Evolutionary conservation across 2,113 vertebrate genomes (phyloP).

Genomic region (Lophius piscatorius): DNA sequence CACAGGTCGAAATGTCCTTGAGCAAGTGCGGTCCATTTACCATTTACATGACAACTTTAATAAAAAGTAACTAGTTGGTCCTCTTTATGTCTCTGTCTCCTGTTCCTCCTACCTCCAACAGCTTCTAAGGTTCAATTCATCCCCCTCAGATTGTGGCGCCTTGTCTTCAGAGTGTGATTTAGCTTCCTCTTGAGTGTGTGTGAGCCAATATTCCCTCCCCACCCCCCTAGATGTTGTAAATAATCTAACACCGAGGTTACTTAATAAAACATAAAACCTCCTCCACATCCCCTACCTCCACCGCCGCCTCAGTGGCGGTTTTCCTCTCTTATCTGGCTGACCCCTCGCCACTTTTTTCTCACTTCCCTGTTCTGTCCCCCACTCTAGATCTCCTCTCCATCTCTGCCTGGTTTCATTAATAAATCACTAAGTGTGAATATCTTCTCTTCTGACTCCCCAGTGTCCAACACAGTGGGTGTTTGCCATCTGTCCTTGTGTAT

Average conservation of each 20-base stretch:
- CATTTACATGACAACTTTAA: slow-evolving; percentile 22
- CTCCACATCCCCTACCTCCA: slow-evolving; percentile 6
- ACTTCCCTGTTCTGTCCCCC: background rate
- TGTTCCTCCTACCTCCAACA: slow-evolving; percentile 6
- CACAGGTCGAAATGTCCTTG: no score
- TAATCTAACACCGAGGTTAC: slow-evolving; percentile 55
- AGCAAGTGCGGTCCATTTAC: no score
- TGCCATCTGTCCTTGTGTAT: background rate
- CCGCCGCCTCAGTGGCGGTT: slow-evolving; percentile 3
- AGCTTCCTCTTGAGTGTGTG: slow-evolving; percentile 10
- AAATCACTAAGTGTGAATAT: slow-evolving; percentile 40
- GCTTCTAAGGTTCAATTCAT: slow-evolving; percentile 46
- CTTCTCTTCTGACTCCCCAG: slow-evolving; percentile 22
- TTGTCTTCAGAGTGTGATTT: background rate
- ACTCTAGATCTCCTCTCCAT: slow-evolving; percentile 15
- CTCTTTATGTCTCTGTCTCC: slow-evolving; percentile 39
- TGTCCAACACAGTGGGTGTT: background rate
- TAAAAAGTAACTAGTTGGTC: slow-evolving; percentile 39
- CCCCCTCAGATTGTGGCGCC: slow-evolving; percentile 17
- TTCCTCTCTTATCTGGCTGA: slow-evolving; percentile 25
- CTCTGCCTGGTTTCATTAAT: slow-evolving; percentile 44
- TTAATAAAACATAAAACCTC: slow-evolving; percentile 59
- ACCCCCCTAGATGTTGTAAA: slow-evolving; percentile 57
- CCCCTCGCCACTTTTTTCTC: background rate
- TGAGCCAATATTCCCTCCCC: slow-evolving; percentile 16